A percentile compares a stretch with the other conserved stretches of the same genome.
These are phyloP conservation scores for Buathra laborator DNA, from an alignment of 2,888 invertebrate genomes.

Conservation along the genomic window DNA sequence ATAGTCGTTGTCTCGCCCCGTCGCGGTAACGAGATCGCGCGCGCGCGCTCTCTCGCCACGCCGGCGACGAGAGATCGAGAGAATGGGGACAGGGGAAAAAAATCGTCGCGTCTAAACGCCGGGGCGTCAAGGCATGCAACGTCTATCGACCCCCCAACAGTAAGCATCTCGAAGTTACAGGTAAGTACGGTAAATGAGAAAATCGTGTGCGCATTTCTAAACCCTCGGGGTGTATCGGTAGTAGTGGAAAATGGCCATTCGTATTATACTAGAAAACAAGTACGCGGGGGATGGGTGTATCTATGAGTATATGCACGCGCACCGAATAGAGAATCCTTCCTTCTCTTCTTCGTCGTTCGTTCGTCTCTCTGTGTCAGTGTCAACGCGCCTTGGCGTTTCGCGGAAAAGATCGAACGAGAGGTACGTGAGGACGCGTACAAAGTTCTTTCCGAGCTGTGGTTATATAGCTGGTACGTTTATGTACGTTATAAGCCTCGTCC, in stretches of 20 bases:
- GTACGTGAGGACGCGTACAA: slow-evolving; percentile 82
- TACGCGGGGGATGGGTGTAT: neutral
- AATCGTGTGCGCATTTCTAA: slow-evolving; percentile 1
- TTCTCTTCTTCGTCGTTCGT: slow-evolving; percentile 51
- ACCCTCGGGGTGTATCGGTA: neutral
- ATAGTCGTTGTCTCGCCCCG: slow-evolving; percentile 50
- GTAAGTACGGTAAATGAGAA: slow-evolving; percentile 55
- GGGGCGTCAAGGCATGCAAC: slow-evolving; percentile 67
- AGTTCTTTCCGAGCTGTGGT: slow-evolving; percentile 64
- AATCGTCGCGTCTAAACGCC: slow-evolving; percentile 69
- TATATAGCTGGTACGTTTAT: slow-evolving; percentile 40
- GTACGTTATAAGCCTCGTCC: slow-evolving; percentile 10
- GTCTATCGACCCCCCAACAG: slow-evolving; percentile 49
- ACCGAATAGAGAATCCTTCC: slow-evolving; percentile 75
- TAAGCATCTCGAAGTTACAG: slow-evolving; percentile 37
- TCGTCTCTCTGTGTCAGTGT: slow-evolving; percentile 74
- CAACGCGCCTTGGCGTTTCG: slow-evolving; percentile 79
- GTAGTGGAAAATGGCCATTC: neutral
- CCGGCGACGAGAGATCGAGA: slow-evolving; percentile 25
- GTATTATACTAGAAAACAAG: neutral
- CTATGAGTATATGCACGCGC: slow-evolving; percentile 73
- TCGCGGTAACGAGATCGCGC: slow-evolving; percentile 64
- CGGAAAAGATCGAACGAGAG: slow-evolving; percentile 81
- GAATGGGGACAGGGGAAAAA: slow-evolving; percentile 62
- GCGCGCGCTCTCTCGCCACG: slow-evolving; percentile 33